Evolutionary conservation across 2,888 invertebrate species (phyloP).

Genomic region (Heliconius sara): DNA sequence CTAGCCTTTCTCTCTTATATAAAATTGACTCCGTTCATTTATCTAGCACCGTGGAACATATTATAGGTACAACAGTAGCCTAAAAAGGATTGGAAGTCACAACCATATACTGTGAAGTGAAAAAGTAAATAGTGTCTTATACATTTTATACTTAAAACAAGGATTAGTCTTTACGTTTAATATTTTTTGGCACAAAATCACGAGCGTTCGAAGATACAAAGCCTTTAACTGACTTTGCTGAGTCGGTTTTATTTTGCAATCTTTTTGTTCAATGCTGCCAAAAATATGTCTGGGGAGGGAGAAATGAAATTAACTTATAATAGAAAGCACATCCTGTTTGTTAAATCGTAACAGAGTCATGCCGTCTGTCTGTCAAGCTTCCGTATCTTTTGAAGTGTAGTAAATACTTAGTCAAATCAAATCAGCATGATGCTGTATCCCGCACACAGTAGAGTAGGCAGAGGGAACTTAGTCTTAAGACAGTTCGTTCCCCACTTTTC

Average conservation of each 20-base stretch:
- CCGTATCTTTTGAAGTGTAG: not conserved
- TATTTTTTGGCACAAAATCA: constrained; percentile 34
- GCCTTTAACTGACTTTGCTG: constrained; percentile 23
- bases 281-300: not conserved
- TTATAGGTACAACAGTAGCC: too few relatives aligned
- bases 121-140: too few relatives aligned
- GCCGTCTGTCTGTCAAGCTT: not conserved
- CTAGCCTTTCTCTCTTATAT: too few relatives aligned
- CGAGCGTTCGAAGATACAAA: constrained; percentile 27
- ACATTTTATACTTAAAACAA: not conserved
- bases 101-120: too few relatives aligned
- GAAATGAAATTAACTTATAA: constrained; percentile 12
- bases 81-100: too few relatives aligned
- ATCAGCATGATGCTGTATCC: too few relatives aligned
- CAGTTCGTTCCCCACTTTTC: too few relatives aligned
- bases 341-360: not conserved
- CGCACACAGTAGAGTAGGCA: too few relatives aligned
- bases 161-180: constrained; percentile 20
- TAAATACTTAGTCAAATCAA: not conserved
- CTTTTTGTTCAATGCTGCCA: constrained; percentile 22
- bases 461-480: too few relatives aligned
- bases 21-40: too few relatives aligned
- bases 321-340: not conserved
- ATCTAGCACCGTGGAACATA: too few relatives aligned
- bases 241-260: constrained; percentile 22